Conservation (phyloP, 2,113 vertebrate genomes). For the Camelus dromedarius region DNA sequence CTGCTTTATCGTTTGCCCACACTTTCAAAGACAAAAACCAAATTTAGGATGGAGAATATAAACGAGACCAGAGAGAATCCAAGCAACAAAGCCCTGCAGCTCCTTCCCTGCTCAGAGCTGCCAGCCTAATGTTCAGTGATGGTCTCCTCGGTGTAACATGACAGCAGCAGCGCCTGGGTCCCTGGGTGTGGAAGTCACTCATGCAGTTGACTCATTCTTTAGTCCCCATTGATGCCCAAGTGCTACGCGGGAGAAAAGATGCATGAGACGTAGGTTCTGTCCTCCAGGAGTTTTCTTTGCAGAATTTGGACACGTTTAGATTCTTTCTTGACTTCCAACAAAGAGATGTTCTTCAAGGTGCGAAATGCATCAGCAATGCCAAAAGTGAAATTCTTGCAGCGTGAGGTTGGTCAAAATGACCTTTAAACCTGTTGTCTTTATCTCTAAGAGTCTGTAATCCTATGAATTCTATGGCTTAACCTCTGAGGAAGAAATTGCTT, state of each 20-base stretch:
- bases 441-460: conserved; percentile 41
- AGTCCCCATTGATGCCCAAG: background rate
- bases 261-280: background rate
- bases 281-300: background rate
- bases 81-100: background rate
- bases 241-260: background rate
- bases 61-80: background rate
- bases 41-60: background rate
- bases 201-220: background rate
- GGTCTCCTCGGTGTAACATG: background rate
- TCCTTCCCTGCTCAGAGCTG: background rate
- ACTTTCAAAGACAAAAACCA: background rate
- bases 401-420: background rate
- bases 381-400: background rate
- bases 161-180: background rate
- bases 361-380: background rate
- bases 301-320: background rate
- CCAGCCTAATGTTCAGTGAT: background rate
- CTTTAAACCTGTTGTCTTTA: background rate
- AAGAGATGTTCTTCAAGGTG: background rate
- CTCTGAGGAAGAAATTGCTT: conserved; percentile 50
- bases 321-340: background rate
- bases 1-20: background rate
- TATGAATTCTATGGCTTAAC: background rate
- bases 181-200: background rate